Evolutionary conservation across 2,113 vertebrate genomes (phyloP).

Genomic region (Gadus macrocephalus): DNA sequence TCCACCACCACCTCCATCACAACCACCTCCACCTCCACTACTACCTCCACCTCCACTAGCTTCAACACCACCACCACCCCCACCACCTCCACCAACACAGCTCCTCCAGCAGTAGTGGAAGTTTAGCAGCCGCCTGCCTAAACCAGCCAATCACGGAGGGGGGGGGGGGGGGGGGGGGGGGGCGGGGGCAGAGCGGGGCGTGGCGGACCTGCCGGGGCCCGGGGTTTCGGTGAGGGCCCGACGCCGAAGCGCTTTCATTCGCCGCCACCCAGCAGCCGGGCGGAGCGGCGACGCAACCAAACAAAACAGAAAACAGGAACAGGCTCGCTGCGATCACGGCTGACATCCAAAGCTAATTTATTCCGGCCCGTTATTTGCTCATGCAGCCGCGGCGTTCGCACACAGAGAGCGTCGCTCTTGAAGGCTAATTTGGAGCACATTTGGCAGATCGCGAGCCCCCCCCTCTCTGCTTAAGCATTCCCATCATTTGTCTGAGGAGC

Average conservation of each 20-base stretch:
- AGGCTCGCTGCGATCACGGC: constrained; percentile 61
- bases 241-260: constrained; percentile 70
- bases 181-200: constrained; percentile 67
- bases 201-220: constrained; percentile 65
- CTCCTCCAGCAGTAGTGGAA: constrained; percentile 83
- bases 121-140: constrained; percentile 75
- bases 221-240: constrained; percentile 71
- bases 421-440: constrained; percentile 74
- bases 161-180: constrained; percentile 11
- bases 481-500: constrained; percentile 69
- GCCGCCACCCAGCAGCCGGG: constrained; percentile 65
- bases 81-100: constrained; percentile 54
- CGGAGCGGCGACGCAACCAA: constrained; percentile 67
- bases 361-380: constrained; percentile 72
- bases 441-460: constrained; percentile 62
- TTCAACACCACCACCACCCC: no score
- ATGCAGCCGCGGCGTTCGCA: constrained; percentile 44
- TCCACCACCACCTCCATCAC: no score
- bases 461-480: constrained; percentile 62
- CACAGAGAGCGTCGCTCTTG: constrained; percentile 51
- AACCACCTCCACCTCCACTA: no score
- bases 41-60: no score
- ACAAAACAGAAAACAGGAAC: constrained; percentile 61
- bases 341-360: constrained; percentile 76
- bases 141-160: constrained; percentile 63